phyloP scores from a whole-genome alignment of 2,888 invertebrate genomes.

The Sturmia bella region DNA sequence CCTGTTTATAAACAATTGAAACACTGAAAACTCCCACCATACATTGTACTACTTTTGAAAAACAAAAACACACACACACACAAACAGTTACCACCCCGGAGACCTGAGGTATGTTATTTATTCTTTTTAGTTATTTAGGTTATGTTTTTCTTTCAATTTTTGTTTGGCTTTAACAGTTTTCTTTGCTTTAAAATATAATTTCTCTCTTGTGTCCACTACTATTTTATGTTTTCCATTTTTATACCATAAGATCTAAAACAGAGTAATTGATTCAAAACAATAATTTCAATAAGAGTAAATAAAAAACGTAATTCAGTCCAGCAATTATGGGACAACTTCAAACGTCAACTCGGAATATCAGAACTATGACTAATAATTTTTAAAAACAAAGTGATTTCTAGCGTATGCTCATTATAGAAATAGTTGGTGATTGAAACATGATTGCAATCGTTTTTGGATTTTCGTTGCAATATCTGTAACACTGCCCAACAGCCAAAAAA shows the following conservation, averaged over 20 bases:
- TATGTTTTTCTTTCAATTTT: constrained; percentile 72
- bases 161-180: constrained; percentile 45
- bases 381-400: too few species aligned
- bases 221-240: constrained; percentile 10
- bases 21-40: constrained; percentile 17
- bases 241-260: neutral
- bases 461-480: too few species aligned
- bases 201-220: constrained; percentile 1
- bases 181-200: constrained; percentile 22
- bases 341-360: too few species aligned
- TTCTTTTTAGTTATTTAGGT: constrained; percentile 71
- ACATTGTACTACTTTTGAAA: constrained; percentile 52
- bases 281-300: neutral
- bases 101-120: constrained; percentile 91
- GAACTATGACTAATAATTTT: too few species aligned
- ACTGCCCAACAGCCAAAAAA: too few species aligned
- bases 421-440: too few species aligned
- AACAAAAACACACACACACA: too few species aligned
- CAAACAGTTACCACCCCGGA: constrained; percentile 90
- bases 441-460: too few species aligned
- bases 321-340: too few species aligned
- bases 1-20: constrained; percentile 42
- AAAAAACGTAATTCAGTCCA: neutral
- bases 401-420: too few species aligned
- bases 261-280: constrained; percentile 26